These are phyloP conservation scores for Takifugu bimaculatus DNA, from an alignment of 2,113 vertebrate species.

Conservation along the genomic window DNA sequence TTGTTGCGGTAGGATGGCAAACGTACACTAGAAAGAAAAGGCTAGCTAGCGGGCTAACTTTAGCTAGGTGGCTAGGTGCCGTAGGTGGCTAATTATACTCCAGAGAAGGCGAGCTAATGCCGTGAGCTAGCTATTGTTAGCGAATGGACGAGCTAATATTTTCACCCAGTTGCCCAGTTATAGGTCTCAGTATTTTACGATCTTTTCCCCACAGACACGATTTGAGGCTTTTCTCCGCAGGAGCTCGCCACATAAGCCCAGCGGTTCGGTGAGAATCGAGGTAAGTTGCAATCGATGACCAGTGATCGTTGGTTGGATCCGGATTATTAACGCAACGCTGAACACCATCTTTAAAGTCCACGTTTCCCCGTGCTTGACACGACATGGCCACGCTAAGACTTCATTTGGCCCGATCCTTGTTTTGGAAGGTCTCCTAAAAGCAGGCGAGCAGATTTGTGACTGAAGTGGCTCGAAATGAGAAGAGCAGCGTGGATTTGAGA, in stretches of 20 bases:
- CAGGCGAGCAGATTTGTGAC: not conserved
- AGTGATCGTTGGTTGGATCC: slow-evolving; percentile 13
- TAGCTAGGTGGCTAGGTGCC: slow-evolving; percentile 54
- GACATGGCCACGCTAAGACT: slow-evolving; percentile 44
- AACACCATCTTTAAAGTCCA: slow-evolving; percentile 61
- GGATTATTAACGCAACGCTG: slow-evolving; percentile 10
- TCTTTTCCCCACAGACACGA: slow-evolving; percentile 44
- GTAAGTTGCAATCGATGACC: slow-evolving; percentile 19
- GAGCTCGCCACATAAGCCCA: slow-evolving; percentile 17
- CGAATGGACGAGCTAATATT: slow-evolving; percentile 53
- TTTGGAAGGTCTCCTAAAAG: not conserved
- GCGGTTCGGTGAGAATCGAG: slow-evolving; percentile 48
- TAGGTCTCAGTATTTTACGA: slow-evolving; percentile 34
- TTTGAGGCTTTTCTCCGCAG: slow-evolving; percentile 32
- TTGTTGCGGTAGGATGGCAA: slow-evolving; percentile 5
- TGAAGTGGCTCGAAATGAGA: not conserved
- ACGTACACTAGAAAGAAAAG: slow-evolving; percentile 45
- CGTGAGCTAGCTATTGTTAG: slow-evolving; percentile 71
- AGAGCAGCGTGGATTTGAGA: not conserved
- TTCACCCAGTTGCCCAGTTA: slow-evolving; percentile 41
- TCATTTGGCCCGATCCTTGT: not conserved
- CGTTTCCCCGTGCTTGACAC: slow-evolving; percentile 23
- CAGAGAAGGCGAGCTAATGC: slow-evolving; percentile 44
- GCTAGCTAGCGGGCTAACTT: slow-evolving; percentile 57
- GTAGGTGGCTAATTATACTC: slow-evolving; percentile 70